Evolutionary conservation across 1,140 invertebrate genomes (phyloP), one percentile per base, ranked within the genome.

Genomic region (Sminthurinus signatus): DNA sequence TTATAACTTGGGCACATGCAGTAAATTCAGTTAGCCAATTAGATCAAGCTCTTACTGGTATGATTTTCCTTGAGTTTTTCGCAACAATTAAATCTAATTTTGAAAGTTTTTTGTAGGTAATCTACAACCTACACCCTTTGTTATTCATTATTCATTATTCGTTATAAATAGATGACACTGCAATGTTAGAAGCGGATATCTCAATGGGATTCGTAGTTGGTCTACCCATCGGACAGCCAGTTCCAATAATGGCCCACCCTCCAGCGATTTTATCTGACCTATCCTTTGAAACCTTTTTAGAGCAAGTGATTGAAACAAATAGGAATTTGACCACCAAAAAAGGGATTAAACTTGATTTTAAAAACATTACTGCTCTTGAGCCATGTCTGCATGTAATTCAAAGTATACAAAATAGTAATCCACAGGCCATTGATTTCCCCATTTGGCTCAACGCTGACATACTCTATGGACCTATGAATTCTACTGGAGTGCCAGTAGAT

Each of bases 401-500:
- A 39, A 74, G 76, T 17, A n/a, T n/a, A n/a, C 15, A 8, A 36
- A 36, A 36, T 36, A 36, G 5, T 5, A 23, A 75, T 17, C 65
- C 52, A 36, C 25, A 60, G 42, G 23, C 1, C 1, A 76, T 76
- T 39, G 74, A 90, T 86, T 83, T 85, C 70, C 90, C 89, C 0
- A 74, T 95, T n/a, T 91, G 89, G 86, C 75, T 96, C 48, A 93
- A 94, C 75, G 91, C 91, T 0, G 90, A 95, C 74, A 89, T 96
- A 52, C 75, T 94, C 0, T 73, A 79, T 21, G 92, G 93, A 1
- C 91, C 91, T 0, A 82, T 87, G 12, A 82, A 87, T 61, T 79
- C 83, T 0, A 78, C 75, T 2, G 78, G 73, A 0, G 69, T 73
- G 28, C 83, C 85, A 1, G 84, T 95, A 0, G 82, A 91, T 74